phyloP scores from a whole-genome alignment of 1,140 invertebrate species.

The Drosophila mauritiana region DNA sequence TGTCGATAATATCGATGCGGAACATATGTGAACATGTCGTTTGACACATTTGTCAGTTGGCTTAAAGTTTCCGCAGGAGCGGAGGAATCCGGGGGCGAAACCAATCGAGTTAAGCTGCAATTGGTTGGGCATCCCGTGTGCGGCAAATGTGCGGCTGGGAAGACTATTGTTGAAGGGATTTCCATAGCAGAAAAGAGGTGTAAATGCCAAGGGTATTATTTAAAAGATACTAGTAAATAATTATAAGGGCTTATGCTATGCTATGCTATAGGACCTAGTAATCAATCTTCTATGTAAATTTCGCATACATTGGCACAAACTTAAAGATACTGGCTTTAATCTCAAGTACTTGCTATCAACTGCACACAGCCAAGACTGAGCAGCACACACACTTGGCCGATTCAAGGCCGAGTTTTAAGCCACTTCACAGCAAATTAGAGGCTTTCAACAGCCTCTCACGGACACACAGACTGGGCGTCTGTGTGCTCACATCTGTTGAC shows the following conservation, averaged over 20 bases:
- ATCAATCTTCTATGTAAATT: too few species aligned
- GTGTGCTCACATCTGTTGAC: conserved; percentile 60
- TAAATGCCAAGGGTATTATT: not conserved
- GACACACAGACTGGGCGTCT: conserved; percentile 16
- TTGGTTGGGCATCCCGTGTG: conserved; percentile 13
- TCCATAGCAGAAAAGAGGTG: not conserved
- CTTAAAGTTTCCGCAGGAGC: conserved; percentile 52
- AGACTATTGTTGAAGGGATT: conserved; percentile 10
- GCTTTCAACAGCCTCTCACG: conserved; percentile 69
- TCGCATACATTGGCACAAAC: too few species aligned
- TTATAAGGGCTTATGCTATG: too few species aligned
- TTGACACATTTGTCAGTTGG: conserved; percentile 81
- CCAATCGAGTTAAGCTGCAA: conserved; percentile 31
- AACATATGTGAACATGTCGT: conserved; percentile 81
- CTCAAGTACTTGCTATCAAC: not conserved
- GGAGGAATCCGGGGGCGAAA: not conserved
- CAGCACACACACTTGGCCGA: conserved; percentile 17
- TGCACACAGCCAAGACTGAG: conserved; percentile 6
- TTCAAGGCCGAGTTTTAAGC: conserved; percentile 60
- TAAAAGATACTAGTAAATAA: too few species aligned
- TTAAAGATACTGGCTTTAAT: not conserved
- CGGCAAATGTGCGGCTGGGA: not conserved
- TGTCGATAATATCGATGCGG: conserved; percentile 77
- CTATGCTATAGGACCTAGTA: too few species aligned
- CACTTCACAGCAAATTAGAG: conserved; percentile 75